Evolutionary conservation across 2,113 vertebrate genomes (phyloP).

Genomic region (Perognathus longimembris): DNA sequence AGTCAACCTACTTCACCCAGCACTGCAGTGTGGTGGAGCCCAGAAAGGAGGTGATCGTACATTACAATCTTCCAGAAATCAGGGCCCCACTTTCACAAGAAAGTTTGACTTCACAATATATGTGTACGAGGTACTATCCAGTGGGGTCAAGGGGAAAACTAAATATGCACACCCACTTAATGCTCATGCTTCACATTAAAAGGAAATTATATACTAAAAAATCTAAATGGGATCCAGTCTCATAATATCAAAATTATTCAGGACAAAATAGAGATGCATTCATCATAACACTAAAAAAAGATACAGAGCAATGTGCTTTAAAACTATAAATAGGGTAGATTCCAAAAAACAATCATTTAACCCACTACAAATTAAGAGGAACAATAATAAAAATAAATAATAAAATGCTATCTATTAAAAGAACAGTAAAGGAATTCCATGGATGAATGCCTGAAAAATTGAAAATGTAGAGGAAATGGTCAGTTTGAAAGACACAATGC

Average conservation of each 20-base stretch:
- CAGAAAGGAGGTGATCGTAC: not conserved
- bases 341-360: not conserved
- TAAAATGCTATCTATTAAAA: not conserved
- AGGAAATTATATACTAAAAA: not conserved
- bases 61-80: not conserved
- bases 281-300: constrained; percentile 4
- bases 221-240: not conserved
- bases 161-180: not conserved
- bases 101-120: not conserved
- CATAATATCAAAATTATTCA: constrained; percentile 8
- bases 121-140: not conserved
- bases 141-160: not conserved
- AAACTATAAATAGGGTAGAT: not conserved
- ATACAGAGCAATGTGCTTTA: constrained; percentile 14
- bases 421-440: not conserved
- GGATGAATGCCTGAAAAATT: constrained; percentile 15
- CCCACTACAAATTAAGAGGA: constrained; percentile 6
- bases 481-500: not conserved
- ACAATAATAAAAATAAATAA: constrained; percentile 7
- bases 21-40: not conserved
- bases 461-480: not conserved
- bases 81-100: not conserved
- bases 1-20: not conserved
- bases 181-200: not conserved
- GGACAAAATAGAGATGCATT: constrained; percentile 18